phyloP scores from a whole-genome alignment of 1,140 invertebrate species.

The Drosophila watanabei region DNA sequence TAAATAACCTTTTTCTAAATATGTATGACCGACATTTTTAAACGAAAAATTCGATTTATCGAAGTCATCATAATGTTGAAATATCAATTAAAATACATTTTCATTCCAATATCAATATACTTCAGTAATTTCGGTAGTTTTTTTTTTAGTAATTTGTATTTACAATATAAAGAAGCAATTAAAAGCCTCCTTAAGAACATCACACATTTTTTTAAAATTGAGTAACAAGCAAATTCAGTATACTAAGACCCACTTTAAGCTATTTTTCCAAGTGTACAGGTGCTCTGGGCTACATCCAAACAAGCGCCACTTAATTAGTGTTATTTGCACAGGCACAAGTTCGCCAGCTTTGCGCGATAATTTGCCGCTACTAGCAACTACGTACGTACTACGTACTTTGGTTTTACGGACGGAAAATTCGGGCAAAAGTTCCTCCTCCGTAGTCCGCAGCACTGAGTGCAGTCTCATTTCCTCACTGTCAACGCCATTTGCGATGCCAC shows the following conservation, averaged over 20 bases:
- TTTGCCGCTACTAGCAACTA: constrained; percentile 24
- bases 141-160: no score
- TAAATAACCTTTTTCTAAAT: no score
- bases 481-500: constrained; percentile 26
- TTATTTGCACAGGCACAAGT: constrained; percentile 58
- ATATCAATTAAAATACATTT: no score
- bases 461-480: constrained; percentile 32
- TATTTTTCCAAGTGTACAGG: not conserved
- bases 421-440: constrained; percentile 16
- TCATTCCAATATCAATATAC: no score
- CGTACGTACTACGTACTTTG: constrained; percentile 7
- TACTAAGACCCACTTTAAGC: no score
- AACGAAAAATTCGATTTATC: no score
- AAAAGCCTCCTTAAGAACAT: no score
- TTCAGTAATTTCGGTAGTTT: no score
- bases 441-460: not conserved
- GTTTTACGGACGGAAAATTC: constrained; percentile 20
- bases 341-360: constrained; percentile 24
- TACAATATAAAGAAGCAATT: not conserved
- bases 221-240: not conserved
- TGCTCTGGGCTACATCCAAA: constrained; percentile 7
- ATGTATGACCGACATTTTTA: no score
- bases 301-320: constrained; percentile 75
- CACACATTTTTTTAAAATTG: not conserved
- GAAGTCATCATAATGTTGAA: no score